Base-by-base conservation (phyloP, 2,797 vertebrate species). In the Rhadinocentrus ornatus region DNA sequence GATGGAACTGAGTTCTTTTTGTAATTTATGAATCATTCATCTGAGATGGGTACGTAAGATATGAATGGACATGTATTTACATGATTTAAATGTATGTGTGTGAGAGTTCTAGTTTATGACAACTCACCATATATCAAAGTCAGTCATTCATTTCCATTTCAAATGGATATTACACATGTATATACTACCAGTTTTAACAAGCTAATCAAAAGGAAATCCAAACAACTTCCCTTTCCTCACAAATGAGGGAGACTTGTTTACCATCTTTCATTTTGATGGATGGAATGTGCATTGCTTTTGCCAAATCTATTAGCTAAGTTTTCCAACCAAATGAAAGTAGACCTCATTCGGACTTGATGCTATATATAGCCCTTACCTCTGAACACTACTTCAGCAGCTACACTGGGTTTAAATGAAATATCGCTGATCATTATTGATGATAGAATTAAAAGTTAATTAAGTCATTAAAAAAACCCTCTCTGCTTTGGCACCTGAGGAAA, bases 181-280 rank as follows among this genome's bases (percentile, higher is more conserved):
- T 50, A 50, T 12, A 22, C 8, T 10, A 24, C n/a, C 69, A 52
- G 34, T 74, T 79, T 58, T 65, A 81, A 67, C 69, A 76, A n/a
- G n/a, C n/a, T n/a, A n/a, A n/a, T n/a, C n/a, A n/a, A n/a, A 62
- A 53, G 52, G 58, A 69, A 66, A 75, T 12, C n/a, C 59, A 62
- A 37, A 44, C 20, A 4, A 73, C 75, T 80, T 82, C 53, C 39
- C 83, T 82, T 80, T 72, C 66, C 69, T 63, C 59, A 48, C 48
- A 67, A 74, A 75, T 75, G 60, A 75, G 59, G 75, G 63, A 74
- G 66, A 65, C 68, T 69, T 85, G 81, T 85, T 85, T 82, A 85
- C 62, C 62, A 62, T 77, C 56, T 29, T 88, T 80, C 57, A 64
- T 65, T 72, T 68, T 67, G 27, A 81, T 65, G 35, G 75, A 85